Evolutionary conservation across 2,797 vertebrate genomes (phyloP).

Genomic region (Poeciliopsis turneri): DNA sequence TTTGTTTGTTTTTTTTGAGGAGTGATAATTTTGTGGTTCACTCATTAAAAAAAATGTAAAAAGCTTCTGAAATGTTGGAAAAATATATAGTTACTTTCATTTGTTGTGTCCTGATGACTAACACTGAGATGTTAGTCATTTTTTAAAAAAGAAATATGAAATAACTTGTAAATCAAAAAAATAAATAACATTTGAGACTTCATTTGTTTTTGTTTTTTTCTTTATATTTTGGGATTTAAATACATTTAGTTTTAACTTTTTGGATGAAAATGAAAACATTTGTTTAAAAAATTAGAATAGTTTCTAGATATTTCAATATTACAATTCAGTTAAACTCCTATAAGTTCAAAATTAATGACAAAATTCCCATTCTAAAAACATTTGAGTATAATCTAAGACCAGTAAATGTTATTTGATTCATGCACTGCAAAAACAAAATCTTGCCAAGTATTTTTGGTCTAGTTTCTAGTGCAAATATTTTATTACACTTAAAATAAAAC

Average conservation of each 20-base stretch:
- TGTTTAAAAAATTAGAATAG: background rate
- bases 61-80: conserved; percentile 53
- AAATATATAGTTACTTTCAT: conserved; percentile 56
- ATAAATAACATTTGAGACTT: conserved; percentile 68
- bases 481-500: too few species aligned
- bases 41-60: conserved; percentile 21
- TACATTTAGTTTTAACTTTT: background rate
- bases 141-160: conserved; percentile 59
- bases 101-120: conserved; percentile 64
- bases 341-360: background rate
- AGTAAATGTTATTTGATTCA: background rate
- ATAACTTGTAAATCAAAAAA: conserved; percentile 73
- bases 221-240: background rate
- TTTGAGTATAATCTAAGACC: background rate
- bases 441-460: too few species aligned
- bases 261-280: background rate
- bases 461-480: too few species aligned
- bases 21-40: conserved; percentile 39
- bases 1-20: background rate
- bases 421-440: too few species aligned
- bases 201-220: conserved; percentile 58
- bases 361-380: background rate
- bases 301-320: background rate
- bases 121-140: conserved; percentile 78
- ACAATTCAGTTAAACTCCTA: background rate